phyloP scores from a whole-genome alignment of 2,888 invertebrate genomes.

The Sympetrum striolatum region DNA sequence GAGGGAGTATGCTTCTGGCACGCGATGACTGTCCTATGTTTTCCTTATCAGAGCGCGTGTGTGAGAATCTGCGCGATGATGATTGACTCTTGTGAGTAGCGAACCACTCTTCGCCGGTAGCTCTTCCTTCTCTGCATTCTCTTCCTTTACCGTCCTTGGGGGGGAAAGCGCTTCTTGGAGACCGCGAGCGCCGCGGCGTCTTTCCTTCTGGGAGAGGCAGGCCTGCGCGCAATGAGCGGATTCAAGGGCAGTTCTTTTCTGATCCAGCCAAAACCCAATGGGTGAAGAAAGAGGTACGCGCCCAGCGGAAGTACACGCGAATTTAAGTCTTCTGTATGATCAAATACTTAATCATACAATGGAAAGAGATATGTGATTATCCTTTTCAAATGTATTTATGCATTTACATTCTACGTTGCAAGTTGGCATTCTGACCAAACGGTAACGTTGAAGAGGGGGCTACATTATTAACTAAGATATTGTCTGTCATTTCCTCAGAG shows the following conservation, averaged over 20 bases:
- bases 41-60: constrained; percentile 12
- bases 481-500: too few species aligned
- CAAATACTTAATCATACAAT: too few species aligned
- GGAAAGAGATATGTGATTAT: too few species aligned
- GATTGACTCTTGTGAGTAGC: not conserved
- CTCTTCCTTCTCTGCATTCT: not conserved
- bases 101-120: not conserved
- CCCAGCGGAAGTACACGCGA: too few species aligned
- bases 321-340: too few species aligned
- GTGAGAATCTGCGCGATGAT: not conserved
- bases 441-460: too few species aligned
- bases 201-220: not conserved
- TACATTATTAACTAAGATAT: too few species aligned
- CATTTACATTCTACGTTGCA: too few species aligned
- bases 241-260: not conserved
- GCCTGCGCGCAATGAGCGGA: not conserved
- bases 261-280: not conserved
- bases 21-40: not conserved
- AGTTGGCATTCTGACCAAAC: too few species aligned
- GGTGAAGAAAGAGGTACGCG: not conserved
- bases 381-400: too few species aligned
- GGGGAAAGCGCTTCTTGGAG: not conserved
- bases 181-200: not conserved
- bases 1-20: not conserved
- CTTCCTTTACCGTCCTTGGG: not conserved